These are phyloP conservation scores for Lumbricus terrestris DNA, from an alignment of 2,888 invertebrate species.

Conservation along the genomic window DNA sequence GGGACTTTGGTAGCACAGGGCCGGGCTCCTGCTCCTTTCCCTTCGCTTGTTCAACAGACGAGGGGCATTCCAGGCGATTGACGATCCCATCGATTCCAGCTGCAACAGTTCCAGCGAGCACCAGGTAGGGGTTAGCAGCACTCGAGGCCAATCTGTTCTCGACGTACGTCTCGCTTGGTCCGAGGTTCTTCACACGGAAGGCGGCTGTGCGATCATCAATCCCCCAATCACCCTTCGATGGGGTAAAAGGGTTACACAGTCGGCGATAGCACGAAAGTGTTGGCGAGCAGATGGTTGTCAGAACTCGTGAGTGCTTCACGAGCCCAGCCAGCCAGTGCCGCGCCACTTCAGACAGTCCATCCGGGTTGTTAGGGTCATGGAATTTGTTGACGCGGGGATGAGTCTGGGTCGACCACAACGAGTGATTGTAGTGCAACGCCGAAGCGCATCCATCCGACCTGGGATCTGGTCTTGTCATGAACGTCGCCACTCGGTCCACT, in stretches of 20 bases:
- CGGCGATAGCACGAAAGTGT: constrained; percentile 39
- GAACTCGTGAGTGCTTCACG: constrained; percentile 31
- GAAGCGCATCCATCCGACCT: constrained; percentile 11
- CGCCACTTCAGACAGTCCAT: constrained; percentile 29
- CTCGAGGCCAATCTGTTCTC: constrained; percentile 35
- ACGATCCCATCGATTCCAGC: constrained; percentile 39
- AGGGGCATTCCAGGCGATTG: constrained; percentile 23
- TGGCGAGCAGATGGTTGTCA: constrained; percentile 34
- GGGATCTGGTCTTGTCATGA: constrained; percentile 34
- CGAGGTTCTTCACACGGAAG: constrained; percentile 28
- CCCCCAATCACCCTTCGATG: constrained; percentile 31
- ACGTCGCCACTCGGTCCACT: constrained; percentile 30
- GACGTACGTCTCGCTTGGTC: constrained; percentile 29
- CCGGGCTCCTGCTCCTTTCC: not conserved
- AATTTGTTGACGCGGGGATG: constrained; percentile 29
- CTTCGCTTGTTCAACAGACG: not conserved
- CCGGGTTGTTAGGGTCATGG: constrained; percentile 17
- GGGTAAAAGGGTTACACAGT: constrained; percentile 23
- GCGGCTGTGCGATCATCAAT: constrained; percentile 23
- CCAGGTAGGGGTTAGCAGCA: constrained; percentile 37
- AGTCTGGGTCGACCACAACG: constrained; percentile 29
- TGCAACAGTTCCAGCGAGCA: constrained; percentile 36
- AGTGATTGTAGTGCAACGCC: constrained; percentile 38
- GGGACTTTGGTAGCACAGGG: constrained; percentile 20
- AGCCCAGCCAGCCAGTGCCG: constrained; percentile 36